Conservation (phyloP, 2,113 vertebrate species). For the Tilapia sparmanii region DNA sequence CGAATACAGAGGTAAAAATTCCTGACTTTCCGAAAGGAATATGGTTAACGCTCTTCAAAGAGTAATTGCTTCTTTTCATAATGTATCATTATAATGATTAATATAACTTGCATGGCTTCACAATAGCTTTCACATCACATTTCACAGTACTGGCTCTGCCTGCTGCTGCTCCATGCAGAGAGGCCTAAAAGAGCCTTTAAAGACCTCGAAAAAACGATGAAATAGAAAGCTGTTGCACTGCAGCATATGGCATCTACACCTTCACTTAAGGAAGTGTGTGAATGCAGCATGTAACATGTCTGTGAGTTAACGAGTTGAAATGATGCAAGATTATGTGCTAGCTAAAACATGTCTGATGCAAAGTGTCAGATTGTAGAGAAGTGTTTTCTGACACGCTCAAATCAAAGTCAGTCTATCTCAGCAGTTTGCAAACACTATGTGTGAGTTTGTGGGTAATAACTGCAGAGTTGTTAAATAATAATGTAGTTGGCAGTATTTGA, state of each 20-base stretch:
- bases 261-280: not conserved
- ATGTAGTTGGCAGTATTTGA: not conserved
- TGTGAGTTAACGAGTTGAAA: not conserved
- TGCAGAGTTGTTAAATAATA: not conserved
- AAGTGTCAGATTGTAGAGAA: not conserved
- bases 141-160: constrained; percentile 46
- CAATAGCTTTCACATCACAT: constrained; percentile 54
- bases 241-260: not conserved
- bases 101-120: constrained; percentile 42
- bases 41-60: constrained; percentile 16
- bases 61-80: constrained; percentile 9
- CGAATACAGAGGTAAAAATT: not conserved
- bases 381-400: not conserved
- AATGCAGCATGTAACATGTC: not conserved
- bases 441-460: not conserved
- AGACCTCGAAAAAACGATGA: not conserved
- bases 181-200: not conserved
- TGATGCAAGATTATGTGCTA: not conserved
- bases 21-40: not conserved
- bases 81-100: constrained; percentile 49
- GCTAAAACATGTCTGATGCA: not conserved
- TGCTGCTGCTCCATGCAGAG: not conserved
- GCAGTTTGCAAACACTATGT: not conserved
- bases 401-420: not conserved
- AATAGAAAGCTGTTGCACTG: constrained; percentile 1